Base-by-base conservation (phyloP, 1,140 invertebrate genomes). In the Matsumurasca onukii region DNA sequence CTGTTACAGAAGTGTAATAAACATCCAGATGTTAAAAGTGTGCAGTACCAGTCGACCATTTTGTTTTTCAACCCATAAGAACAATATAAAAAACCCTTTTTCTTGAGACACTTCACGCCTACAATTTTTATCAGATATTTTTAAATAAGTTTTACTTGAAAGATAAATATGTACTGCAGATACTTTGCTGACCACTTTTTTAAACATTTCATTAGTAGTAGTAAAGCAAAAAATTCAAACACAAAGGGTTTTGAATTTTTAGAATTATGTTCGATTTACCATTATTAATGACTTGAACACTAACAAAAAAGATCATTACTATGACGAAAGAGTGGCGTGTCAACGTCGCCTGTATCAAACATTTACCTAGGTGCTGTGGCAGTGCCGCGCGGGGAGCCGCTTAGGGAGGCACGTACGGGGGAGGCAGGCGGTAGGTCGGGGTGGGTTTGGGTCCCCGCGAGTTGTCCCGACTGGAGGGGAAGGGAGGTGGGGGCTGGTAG, bases 341-440 rank as follows among this genome's bases (percentile, higher is more conserved):
- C n/a, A n/a, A n/a, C n/a, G n/a, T n/a, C n/a, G 5, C 17, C 5
- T 39, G 34, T 39, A 39, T 17, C 17, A 9, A 39, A 39, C 34
- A 9, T 17, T 5, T 9, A 9, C 34, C 17, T 9, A 39, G 5
- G 5, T 9, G 34, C 5, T 39, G 34, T 5, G 34, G 5, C 17
- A 39, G 17, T 5, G 34, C 17, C 5, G 5, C 34, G 34, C 17
- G 5, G 34, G 34, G 17, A 39, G 5, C 5, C 34, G 34, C 17
- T 94, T 95, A 95, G 82, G 93, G 93, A 66, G 93, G 93, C 70
- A 95, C 92, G 79, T 96, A 96, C 20, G 93, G 93, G 68, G 93
- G 93, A 45, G 93, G 93, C 81, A 93, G 94, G 75, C 93, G 86
- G 83, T 94, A 95, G 63, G 89, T 91, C 30, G 92, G 91, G 25